Percentiles rank a stretch among this genome's conserved stretches.
phyloP scores from a whole-genome alignment of 2,888 invertebrate species.

The Arge pagana region DNA sequence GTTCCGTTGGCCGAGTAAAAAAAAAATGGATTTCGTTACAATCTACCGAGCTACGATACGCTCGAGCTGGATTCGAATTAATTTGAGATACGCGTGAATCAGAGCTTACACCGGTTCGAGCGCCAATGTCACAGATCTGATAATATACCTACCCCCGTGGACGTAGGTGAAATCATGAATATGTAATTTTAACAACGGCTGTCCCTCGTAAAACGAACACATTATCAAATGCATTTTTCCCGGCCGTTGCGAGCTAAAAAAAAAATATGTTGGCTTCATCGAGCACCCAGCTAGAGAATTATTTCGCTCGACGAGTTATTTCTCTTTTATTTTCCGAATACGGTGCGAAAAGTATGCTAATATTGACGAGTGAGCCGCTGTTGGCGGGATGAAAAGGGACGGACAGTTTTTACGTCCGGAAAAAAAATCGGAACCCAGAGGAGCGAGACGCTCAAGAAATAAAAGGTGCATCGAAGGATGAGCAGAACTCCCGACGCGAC shows the following conservation, averaged over 20 bases:
- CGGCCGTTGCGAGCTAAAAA: neutral
- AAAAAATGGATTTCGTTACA: no score
- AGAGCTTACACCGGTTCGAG: constrained; percentile 19
- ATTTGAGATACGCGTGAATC: constrained; percentile 23
- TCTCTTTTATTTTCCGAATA: neutral
- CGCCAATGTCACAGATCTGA: constrained; percentile 20
- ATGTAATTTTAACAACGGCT: constrained; percentile 24
- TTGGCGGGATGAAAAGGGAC: no score
- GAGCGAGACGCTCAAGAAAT: neutral
- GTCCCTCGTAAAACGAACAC: constrained; percentile 17
- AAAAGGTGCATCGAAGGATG: neutral
- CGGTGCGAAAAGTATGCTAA: constrained; percentile 15
- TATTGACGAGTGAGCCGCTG: no score
- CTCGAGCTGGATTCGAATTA: no score
- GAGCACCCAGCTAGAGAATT: no score
- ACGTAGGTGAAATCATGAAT: constrained; percentile 21
- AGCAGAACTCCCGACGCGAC: constrained; percentile 1
- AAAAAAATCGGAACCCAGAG: neutral
- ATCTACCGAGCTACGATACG: no score
- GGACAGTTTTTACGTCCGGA: neutral
- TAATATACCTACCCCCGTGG: constrained; percentile 10
- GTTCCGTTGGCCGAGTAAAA: no score
- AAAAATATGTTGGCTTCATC: no score
- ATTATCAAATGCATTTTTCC: constrained; percentile 16
- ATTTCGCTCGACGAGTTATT: no score